phyloP scores from a whole-genome alignment of 2,888 invertebrate species.

The Heliconius hortense region DNA sequence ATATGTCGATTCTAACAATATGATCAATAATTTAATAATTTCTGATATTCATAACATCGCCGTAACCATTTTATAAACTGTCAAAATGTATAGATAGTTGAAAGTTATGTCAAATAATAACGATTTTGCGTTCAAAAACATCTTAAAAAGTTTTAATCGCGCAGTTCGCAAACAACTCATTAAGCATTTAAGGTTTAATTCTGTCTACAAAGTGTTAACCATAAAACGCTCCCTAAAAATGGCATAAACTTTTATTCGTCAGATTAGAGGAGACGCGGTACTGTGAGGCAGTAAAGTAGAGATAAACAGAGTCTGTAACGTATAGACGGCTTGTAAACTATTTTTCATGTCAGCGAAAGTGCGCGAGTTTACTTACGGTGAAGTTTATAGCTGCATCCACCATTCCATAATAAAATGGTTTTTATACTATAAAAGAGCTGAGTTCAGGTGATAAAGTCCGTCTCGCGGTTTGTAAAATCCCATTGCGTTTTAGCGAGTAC shows the following conservation, averaged over 20 bases:
- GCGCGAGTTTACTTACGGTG: slow-evolving; percentile 63
- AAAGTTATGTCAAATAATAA: slow-evolving; percentile 33
- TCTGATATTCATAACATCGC: no score
- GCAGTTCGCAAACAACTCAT: slow-evolving; percentile 64
- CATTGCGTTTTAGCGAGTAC: slow-evolving; percentile 72
- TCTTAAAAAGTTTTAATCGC: slow-evolving; percentile 71
- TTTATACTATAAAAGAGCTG: slow-evolving; percentile 57
- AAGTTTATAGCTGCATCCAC: slow-evolving; percentile 53
- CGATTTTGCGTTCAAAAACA: slow-evolving; percentile 53
- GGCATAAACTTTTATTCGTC: slow-evolving; percentile 74
- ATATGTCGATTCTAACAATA: neutral
- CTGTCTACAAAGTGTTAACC: slow-evolving; percentile 70
- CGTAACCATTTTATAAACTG: neutral
- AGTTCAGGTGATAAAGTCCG: slow-evolving; percentile 70
- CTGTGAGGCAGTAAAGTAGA: slow-evolving; percentile 68
- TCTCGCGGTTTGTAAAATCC: slow-evolving; percentile 66
- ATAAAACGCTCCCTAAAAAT: slow-evolving; percentile 74
- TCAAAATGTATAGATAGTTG: slow-evolving; percentile 6
- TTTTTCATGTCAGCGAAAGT: slow-evolving; percentile 79
- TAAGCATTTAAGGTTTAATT: slow-evolving; percentile 72
- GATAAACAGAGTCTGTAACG: slow-evolving; percentile 69
- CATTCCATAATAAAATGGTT: slow-evolving; percentile 36
- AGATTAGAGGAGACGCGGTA: slow-evolving; percentile 68
- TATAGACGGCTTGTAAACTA: slow-evolving; percentile 73
- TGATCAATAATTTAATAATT: no score